Evolutionary conservation across 2,113 vertebrate species (phyloP).

Genomic region (Diadophis punctatus): DNA sequence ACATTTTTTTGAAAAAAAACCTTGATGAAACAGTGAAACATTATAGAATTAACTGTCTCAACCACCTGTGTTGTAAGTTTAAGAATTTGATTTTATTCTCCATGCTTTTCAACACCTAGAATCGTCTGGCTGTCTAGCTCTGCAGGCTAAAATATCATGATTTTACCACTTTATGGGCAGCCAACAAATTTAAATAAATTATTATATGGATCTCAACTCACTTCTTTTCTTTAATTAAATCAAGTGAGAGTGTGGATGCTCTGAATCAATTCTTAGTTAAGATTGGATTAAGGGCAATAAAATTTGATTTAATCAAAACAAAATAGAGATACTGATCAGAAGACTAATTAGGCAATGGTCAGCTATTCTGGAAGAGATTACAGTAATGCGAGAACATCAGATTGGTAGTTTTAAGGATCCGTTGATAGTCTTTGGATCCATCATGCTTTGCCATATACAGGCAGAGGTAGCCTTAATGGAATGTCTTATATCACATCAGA

Average conservation of each 20-base stretch:
- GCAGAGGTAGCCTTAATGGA: background rate
- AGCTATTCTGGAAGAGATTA: background rate
- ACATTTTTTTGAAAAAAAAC: background rate
- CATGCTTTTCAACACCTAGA: background rate
- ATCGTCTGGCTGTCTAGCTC: background rate
- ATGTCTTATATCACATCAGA: background rate
- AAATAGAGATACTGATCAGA: background rate
- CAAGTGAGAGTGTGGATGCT: background rate
- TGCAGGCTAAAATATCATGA: background rate
- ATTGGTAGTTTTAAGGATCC: background rate
- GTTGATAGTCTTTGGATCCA: background rate
- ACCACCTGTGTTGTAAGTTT: background rate
- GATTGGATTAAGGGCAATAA: background rate
- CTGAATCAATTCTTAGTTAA: background rate
- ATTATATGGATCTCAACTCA: background rate
- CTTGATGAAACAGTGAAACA: background rate
- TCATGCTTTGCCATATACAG: background rate
- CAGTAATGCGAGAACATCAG: background rate
- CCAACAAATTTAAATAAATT: background rate
- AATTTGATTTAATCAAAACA: background rate
- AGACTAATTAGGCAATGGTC: background rate
- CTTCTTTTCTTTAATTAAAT: background rate
- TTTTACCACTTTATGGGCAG: background rate
- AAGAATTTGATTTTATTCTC: background rate
- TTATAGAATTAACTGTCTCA: background rate